Evolutionary conservation across 2,888 invertebrate species (phyloP), one percentile per base, ranked within the genome.

Genomic region (Erebia aethiops): DNA sequence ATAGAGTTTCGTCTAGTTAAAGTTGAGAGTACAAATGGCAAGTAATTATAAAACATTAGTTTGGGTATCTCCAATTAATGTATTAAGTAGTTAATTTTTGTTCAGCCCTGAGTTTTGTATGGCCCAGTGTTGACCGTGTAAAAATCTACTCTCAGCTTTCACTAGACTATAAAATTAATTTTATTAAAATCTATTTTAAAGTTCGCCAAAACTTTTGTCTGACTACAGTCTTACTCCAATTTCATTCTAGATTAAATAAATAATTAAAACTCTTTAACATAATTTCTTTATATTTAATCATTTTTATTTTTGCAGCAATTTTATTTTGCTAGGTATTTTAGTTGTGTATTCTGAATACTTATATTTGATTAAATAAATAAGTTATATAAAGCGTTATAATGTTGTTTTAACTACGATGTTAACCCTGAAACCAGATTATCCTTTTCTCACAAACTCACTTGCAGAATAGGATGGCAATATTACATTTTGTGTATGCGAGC

Each of bases 351-450:
- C 14, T 21, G 4, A 49, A 62, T 62, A 62, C 49, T 21, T 49
- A 35, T 35, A 51, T 63, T 64, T 54, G 54, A 11, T 35, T 16
- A 9, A 63, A 62, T 71, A 67, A 67, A 71, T 58, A 58, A 71
- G 54, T 67, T 62, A 46, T 60, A 57, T 69, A 56, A 56, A 54
- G 41, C 46, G 56, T 71, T 71, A 67, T 51, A 51, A 14, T 49
- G 51, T 49, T 60, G 65, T 70, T 70, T 70, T 65, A 70, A 52
- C 43, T 11, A 14, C 13, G 26, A 54, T 58, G 3, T 8, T n/a
- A 58, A 35, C 35, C 35, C n/a, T 8, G 16, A 52, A 54, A 9
- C 16, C 7, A 35, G 35, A 35, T 35, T 35, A 35, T 35, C 35
- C 35, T 35, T 35, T 35, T 35, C 35, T 35, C 35, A 35, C 1